A percentile compares a stretch with the other conserved stretches of the same genome.
Conservation (phyloP, 2,888 invertebrate species). For the Meteorus colon region DNA sequence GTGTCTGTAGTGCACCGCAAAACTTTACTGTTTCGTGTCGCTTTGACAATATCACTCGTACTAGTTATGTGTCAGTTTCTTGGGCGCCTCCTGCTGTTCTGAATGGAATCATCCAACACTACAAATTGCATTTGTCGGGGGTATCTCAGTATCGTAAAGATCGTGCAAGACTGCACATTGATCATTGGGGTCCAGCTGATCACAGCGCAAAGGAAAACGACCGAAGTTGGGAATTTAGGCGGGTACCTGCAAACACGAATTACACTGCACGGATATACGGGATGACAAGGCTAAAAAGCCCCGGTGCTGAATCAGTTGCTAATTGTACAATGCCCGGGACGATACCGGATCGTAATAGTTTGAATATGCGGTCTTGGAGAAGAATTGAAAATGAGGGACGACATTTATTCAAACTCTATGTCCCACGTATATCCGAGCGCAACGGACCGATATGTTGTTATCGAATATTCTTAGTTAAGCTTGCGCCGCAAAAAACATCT, state of each 20-base stretch:
- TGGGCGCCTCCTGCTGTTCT: constrained; percentile 85
- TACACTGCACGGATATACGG: constrained; percentile 80
- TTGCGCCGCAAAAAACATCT: constrained; percentile 79
- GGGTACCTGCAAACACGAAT: constrained; percentile 87
- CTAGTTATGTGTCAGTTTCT: constrained; percentile 79
- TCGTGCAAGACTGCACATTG: constrained; percentile 72
- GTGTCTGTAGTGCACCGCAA: constrained; percentile 83
- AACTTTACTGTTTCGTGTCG: constrained; percentile 81
- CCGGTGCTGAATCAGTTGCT: constrained; percentile 80
- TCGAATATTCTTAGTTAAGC: constrained; percentile 84
- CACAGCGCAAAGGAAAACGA: constrained; percentile 76
- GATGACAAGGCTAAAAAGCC: constrained; percentile 83
- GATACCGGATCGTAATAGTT: constrained; percentile 79
- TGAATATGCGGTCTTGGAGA: constrained; percentile 78
- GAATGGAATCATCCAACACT: constrained; percentile 86
- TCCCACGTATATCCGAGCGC: constrained; percentile 86
- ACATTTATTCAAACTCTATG: constrained; percentile 83
- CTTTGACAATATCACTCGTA: constrained; percentile 77
- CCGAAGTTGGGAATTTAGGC: constrained; percentile 77
- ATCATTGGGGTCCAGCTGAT: constrained; percentile 78
- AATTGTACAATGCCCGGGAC: constrained; percentile 83
- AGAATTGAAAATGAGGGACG: constrained; percentile 79
- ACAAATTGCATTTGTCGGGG: constrained; percentile 79
- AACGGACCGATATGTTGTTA: constrained; percentile 93
- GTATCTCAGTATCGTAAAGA: constrained; percentile 74